A percentile compares a stretch with the other conserved stretches of the same genome.
These are phyloP conservation scores for Mesocricetus auratus DNA, from an alignment of 2,113 vertebrate species.

Conservation along the genomic window DNA sequence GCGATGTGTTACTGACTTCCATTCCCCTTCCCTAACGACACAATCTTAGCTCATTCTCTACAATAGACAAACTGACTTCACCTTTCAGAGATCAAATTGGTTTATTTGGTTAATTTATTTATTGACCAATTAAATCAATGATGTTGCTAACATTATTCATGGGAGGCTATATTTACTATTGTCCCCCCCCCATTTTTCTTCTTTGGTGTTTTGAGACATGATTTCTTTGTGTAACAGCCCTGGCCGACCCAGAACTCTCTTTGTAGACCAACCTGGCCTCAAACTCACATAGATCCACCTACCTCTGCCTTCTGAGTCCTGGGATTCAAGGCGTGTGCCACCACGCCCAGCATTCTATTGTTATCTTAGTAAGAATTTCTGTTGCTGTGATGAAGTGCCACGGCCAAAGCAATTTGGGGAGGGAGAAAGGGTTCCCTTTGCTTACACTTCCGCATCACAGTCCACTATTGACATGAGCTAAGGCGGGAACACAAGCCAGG, in stretches of 20 bases:
- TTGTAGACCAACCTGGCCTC: not conserved
- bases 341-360: not conserved
- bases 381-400: not conserved
- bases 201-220: not conserved
- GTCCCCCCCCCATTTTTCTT: no score
- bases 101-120: not conserved
- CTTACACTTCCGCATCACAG: not conserved
- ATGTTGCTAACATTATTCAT: not conserved
- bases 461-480: not conserved
- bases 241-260: not conserved
- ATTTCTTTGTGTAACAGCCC: not conserved
- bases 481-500: not conserved
- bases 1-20: not conserved
- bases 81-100: not conserved
- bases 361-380: not conserved
- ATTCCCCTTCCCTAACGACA: not conserved
- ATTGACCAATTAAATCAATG: no score
- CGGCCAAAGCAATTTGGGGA: not conserved
- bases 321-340: not conserved
- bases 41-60: not conserved
- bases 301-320: not conserved
- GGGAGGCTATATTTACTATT: not conserved
- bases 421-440: not conserved
- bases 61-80: not conserved
- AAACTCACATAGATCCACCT: not conserved